These are phyloP conservation scores for Rousettus leschenaultii DNA, from an alignment of 2,113 vertebrate genomes.

Conservation along the genomic window DNA sequence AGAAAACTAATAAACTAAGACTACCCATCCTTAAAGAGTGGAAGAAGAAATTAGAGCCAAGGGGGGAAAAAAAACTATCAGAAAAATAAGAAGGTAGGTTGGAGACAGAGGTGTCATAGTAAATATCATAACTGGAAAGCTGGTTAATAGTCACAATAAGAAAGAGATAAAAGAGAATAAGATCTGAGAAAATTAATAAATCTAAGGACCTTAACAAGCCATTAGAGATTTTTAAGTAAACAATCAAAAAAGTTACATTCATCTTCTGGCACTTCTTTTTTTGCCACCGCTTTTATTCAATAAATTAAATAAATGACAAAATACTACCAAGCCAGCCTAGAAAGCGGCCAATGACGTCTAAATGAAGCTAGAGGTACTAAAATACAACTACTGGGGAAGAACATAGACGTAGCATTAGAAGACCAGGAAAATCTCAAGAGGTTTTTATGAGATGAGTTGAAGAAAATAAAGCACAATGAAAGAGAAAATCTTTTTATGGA, in stretches of 20 bases:
- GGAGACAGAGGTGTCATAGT: neutral
- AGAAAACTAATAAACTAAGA: neutral
- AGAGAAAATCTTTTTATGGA: neutral
- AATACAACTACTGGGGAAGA: neutral
- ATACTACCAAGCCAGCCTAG: neutral
- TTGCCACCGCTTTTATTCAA: neutral
- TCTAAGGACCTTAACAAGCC: neutral
- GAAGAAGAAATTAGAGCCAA: neutral
- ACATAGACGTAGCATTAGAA: neutral
- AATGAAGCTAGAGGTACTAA: neutral
- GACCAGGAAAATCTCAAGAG: neutral
- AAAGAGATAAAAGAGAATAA: neutral
- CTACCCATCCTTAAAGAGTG: neutral
- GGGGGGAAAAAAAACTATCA: neutral
- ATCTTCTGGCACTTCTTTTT: neutral
- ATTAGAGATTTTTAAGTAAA: neutral
- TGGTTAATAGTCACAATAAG: neutral
- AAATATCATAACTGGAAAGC: neutral
- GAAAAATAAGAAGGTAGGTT: neutral
- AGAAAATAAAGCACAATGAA: neutral
- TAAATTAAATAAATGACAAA: neutral
- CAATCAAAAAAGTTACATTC: neutral
- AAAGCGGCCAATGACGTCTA: neutral
- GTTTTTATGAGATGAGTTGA: neutral
- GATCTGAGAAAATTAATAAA: neutral